Evolutionary conservation across 2,113 vertebrate species (phyloP).

Genomic region (Trichechus manatus): DNA sequence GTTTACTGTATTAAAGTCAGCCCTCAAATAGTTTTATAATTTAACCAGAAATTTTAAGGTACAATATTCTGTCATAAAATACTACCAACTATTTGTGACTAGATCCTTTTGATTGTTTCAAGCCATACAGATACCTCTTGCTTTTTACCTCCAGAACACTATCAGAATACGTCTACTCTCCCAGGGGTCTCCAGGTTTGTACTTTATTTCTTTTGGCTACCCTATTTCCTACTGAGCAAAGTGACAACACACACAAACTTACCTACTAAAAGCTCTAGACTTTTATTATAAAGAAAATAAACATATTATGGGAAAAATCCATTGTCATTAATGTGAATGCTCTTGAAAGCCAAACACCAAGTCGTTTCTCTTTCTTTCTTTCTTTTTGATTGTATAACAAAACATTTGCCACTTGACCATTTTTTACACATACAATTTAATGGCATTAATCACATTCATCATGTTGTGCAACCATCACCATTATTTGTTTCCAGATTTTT

Average conservation of each 20-base stretch:
- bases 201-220: neutral
- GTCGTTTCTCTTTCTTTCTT: neutral
- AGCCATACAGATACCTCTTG: neutral
- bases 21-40: neutral
- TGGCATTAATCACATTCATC: too few relatives aligned
- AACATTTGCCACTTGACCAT: too few relatives aligned
- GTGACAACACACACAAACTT: neutral
- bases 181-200: neutral
- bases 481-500: too few relatives aligned
- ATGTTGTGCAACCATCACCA: too few relatives aligned
- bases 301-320: neutral
- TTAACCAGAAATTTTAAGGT: neutral
- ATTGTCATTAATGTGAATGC: neutral
- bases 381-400: too few relatives aligned
- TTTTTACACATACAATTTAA: too few relatives aligned
- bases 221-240: neutral
- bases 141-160: neutral
- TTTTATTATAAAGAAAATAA: neutral
- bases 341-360: neutral
- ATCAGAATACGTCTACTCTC: neutral
- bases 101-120: neutral
- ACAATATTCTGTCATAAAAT: neutral
- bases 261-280: neutral
- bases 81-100: neutral
- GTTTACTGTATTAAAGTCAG: neutral